Evolutionary conservation across 2,888 invertebrate species (phyloP), one percentile per base, ranked within the genome.

Genomic region (Neocrepidodera transversa): DNA sequence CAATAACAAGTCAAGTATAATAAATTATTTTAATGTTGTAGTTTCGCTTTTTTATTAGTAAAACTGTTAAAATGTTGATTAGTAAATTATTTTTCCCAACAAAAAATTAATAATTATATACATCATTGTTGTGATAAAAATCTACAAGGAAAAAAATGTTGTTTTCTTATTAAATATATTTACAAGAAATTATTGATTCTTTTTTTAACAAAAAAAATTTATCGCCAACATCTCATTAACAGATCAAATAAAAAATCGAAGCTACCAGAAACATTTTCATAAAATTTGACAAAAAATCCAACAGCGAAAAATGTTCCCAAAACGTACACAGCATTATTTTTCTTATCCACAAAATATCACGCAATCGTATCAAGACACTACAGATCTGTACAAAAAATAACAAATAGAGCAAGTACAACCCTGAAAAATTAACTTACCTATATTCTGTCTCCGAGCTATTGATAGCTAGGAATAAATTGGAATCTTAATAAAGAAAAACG

Each of bases 211-310:
- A n/a, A n/a, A n/a, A 13, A 11, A 32, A 36, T 40, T 40, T 28
- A 8, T 28, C 52, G 26, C 40, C 43, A 30, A 32, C 28, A 52
- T 18, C n/a, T n/a, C 32, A 17, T 18, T 14, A 10, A 14, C n/a
- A n/a, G n/a, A n/a, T n/a, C 26, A 23, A 30, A 63, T 62, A 70
- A 71, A 68, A 69, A 68, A 71, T 70, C 71, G 72, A 68, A 71
- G 68, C 71, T 66, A 64, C 70, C 51, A 61, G 68, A 74, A 73
- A 72, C 66, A 66, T 63, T 66, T 54, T 68, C 71, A 76, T 76
- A 77, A 78, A 77, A 76, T 76, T 73, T 75, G 70, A 77, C 75
- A 76, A 78, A 78, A n/a, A 78, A 74, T 76, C 75, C 77, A 77
- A 78, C 76, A 77, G 74, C 74, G 64, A 73, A 74, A 60, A 76